Conservation (phyloP, 2,797 vertebrate genomes). For the Macroramphosus scolopax region DNA sequence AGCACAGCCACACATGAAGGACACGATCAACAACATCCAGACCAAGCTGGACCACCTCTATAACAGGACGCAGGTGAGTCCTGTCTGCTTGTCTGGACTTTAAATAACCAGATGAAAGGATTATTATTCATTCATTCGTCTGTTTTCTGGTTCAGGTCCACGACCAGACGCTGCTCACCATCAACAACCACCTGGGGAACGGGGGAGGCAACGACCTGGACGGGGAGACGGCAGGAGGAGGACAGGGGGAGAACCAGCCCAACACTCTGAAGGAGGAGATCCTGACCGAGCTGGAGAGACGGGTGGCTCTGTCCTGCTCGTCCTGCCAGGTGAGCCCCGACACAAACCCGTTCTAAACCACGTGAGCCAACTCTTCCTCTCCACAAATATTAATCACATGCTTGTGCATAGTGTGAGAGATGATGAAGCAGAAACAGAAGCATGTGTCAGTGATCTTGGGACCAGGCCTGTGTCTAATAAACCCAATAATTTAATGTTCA, state of each 20-base stretch:
- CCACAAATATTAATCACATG: constrained; percentile 1
- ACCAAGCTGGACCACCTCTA: constrained; percentile 87
- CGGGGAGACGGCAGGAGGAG: constrained; percentile 12
- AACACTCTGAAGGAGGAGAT: constrained; percentile 69
- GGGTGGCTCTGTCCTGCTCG: constrained; percentile 84
- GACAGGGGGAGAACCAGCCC: constrained; percentile 49
- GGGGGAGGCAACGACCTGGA: constrained; percentile 62
- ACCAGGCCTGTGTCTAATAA: too few relatives aligned
- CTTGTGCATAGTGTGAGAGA: too few relatives aligned
- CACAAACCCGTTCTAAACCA: constrained; percentile 1
- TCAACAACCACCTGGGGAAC: constrained; percentile 81
- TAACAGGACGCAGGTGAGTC: constrained; percentile 78
- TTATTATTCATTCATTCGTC: neutral
- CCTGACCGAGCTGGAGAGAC: constrained; percentile 81
- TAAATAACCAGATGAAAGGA: neutral
- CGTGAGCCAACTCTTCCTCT: constrained; percentile 1
- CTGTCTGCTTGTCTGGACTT: neutral
- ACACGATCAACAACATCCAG: constrained; percentile 87
- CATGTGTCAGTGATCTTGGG: too few relatives aligned
- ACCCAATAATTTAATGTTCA: too few relatives aligned
- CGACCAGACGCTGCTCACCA: constrained; percentile 81
- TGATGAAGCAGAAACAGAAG: too few relatives aligned
- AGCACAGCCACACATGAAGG: constrained; percentile 85
- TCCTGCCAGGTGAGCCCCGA: constrained; percentile 77
- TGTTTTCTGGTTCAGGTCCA: constrained; percentile 66